Percentiles rank a stretch among this genome's conserved stretches.
Evolutionary conservation across 2,113 vertebrate species (phyloP).

Genomic region (Rhabdomys dilectus): DNA sequence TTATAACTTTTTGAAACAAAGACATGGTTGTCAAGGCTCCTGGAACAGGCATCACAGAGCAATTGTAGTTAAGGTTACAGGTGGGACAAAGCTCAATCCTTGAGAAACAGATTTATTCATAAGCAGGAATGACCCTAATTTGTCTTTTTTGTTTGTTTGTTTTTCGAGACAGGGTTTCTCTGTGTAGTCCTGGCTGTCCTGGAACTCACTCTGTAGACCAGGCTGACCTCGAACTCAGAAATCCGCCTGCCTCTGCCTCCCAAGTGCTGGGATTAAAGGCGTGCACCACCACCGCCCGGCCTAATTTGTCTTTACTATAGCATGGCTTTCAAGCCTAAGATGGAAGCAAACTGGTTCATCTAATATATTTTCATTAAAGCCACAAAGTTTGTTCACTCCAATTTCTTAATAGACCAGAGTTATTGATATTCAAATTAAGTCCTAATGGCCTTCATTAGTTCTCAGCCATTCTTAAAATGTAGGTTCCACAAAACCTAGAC

Average conservation of each 20-base stretch:
- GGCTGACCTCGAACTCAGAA: too few relatives aligned
- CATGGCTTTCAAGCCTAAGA: background rate
- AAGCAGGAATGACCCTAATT: background rate
- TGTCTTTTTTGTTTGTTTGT: too few relatives aligned
- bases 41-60: background rate
- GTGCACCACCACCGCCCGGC: too few relatives aligned
- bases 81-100: background rate
- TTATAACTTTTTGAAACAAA: background rate
- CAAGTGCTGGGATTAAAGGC: too few relatives aligned
- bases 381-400: background rate
- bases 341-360: background rate
- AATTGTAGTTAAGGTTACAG: background rate
- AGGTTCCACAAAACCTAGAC: background rate
- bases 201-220: too few relatives aligned
- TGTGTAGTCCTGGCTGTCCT: too few relatives aligned
- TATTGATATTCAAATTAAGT: slow-evolving; percentile 24
- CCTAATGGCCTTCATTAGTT: background rate
- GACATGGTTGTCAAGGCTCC: background rate
- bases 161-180: too few relatives aligned
- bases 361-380: slow-evolving; percentile 27
- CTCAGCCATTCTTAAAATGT: background rate
- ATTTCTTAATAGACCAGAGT: background rate
- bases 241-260: too few relatives aligned
- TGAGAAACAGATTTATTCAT: background rate
- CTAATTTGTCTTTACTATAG: background rate